Evolutionary conservation across 1,140 invertebrate species (phyloP), one percentile per base, ranked within the genome.

Genomic region (Magallana gigas): DNA sequence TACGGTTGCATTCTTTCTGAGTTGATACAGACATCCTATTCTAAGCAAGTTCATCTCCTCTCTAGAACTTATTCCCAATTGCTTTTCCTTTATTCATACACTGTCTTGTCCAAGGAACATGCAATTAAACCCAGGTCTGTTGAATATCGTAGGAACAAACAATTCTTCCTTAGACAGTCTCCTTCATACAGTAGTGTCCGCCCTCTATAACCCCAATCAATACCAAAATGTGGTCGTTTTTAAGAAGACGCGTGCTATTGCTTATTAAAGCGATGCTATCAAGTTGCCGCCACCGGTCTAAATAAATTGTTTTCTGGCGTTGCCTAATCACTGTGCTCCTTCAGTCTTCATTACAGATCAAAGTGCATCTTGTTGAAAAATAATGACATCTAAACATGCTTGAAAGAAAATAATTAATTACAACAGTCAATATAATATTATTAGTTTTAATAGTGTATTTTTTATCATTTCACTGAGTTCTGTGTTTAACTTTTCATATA

Each of bases 221-320:
- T 76, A 76, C 12, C 23, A 76, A 76, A 76, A 76, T 71, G 68
- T 76, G 68, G 68, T 76, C 60, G 60, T 62, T 62, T 12, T 29
- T 18, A 76, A 76, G 68, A 76, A 76, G 8, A 76, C 23, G 68
- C 68, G 68, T 76, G 68, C 18, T 76, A 11, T 76, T 76, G 68
- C 29, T 76, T 76, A 76, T 76, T 29, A 76, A 76, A 76, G 68
- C 68, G 68, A 76, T 76, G 68, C 68, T 76, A 76, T 76, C 68
- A 76, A 29, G 23, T 76, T 76, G 7, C 68, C 18, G 23, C 68
- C 68, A 23, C 12, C 68, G 36, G 68, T 76, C 23, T 29, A 62
- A 76, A 76, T 76, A 76, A 76, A 76, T 76, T 29, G 68, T 76
- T 76, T 76, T 76, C 23, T 76, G 68, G 68, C 68, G 68, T 76